phyloP scores from a whole-genome alignment of 1,140 invertebrate species.

The Caenorhabditis inopinata region DNA sequence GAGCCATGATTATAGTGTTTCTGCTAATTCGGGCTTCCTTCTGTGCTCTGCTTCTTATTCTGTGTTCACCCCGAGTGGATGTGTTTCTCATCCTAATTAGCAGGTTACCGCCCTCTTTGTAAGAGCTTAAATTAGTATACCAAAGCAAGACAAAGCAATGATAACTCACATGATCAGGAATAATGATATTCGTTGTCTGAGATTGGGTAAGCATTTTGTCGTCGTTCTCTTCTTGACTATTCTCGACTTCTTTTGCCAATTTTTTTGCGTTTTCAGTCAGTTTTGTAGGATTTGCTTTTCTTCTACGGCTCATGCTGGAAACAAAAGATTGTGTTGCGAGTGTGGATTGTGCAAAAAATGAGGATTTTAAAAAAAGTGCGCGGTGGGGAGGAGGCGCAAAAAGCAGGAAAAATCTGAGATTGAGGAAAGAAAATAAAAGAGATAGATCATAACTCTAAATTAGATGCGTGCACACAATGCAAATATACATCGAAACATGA shows the following conservation, averaged over 20 bases:
- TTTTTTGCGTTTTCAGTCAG: slow-evolving; percentile 23
- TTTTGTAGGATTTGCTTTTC: slow-evolving; percentile 37
- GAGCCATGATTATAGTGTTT: not conserved
- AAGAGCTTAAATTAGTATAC: not conserved
- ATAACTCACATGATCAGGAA: slow-evolving; percentile 3
- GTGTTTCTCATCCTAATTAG: not conserved
- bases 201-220: not conserved
- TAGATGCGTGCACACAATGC: slow-evolving; percentile 27
- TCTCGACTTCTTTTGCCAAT: not conserved
- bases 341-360: not conserved
- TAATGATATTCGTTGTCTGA: not conserved
- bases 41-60: not conserved
- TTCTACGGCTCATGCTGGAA: slow-evolving; percentile 43
- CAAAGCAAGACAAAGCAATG: too few species aligned
- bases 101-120: not conserved
- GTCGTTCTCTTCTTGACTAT: slow-evolving; percentile 23
- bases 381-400: not conserved
- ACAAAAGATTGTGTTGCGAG: not conserved
- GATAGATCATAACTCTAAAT: slow-evolving; percentile 23
- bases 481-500: slow-evolving; percentile 30
- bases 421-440: not conserved
- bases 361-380: not conserved
- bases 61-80: not conserved
- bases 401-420: not conserved
- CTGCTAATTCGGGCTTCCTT: not conserved